Percentiles rank a stretch among this genome's conserved stretches.
Conservation (phyloP, 1,140 invertebrate species). For the Pseudomyrmex cubaensis region DNA sequence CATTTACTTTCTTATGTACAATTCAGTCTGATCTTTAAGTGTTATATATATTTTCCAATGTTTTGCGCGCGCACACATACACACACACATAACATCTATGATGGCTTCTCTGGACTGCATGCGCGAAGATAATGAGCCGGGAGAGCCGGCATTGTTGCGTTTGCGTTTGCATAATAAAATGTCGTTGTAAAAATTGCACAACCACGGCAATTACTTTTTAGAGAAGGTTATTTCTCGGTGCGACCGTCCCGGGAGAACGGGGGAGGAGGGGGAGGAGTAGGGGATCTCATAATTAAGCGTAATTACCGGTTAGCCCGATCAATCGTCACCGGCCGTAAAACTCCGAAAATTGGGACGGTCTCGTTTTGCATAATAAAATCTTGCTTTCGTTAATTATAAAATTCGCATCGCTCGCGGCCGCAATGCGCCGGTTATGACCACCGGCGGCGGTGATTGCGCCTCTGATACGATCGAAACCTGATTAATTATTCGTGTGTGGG, state of each 20-base stretch:
- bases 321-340: conserved; percentile 59
- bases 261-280: background rate
- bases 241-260: background rate
- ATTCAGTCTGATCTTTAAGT: no score
- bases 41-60: no score
- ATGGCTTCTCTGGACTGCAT: background rate
- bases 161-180: conserved; percentile 55
- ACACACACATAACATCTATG: background rate
- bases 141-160: conserved; percentile 17
- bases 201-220: conserved; percentile 61
- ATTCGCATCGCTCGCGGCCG: conserved; percentile 41
- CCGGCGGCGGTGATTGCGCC: conserved; percentile 47
- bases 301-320: conserved; percentile 63
- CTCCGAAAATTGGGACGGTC: conserved; percentile 61
- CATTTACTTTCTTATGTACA: background rate
- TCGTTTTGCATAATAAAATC: conserved; percentile 66
- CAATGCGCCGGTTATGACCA: conserved; percentile 43
- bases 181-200: conserved; percentile 56
- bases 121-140: conserved; percentile 9
- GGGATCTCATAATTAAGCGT: conserved; percentile 64
- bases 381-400: conserved; percentile 58
- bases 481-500: conserved; percentile 61
- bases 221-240: conserved; percentile 1
- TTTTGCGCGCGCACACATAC: no score
- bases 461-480: conserved; percentile 59